phyloP scores from a whole-genome alignment of 2,797 vertebrate species.

The Sebastiscus tertius region DNA sequence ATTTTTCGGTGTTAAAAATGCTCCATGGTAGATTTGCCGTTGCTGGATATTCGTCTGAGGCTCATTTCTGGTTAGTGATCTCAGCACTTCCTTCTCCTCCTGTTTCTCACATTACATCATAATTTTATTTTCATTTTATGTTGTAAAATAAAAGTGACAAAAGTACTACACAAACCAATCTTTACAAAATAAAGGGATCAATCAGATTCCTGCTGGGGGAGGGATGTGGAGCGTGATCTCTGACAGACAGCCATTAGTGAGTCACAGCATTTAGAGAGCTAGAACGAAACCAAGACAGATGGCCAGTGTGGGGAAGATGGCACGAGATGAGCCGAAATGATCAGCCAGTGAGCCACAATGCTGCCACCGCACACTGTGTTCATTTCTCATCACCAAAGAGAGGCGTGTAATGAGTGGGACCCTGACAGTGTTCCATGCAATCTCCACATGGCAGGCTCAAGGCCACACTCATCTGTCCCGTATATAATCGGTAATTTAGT shows the following conservation, averaged over 20 bases:
- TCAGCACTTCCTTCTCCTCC: neutral
- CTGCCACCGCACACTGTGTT: slow-evolving; percentile 1
- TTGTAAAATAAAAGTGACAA: neutral
- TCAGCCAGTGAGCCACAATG: neutral
- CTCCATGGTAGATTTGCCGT: neutral
- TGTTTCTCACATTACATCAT: neutral
- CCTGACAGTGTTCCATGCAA: neutral
- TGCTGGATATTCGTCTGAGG: neutral
- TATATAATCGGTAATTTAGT: slow-evolving; percentile 7
- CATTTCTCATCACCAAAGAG: slow-evolving; percentile 25
- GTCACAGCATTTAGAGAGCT: neutral
- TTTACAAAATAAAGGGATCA: neutral
- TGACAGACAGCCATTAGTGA: slow-evolving; percentile 15
- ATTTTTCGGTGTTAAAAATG: no score
- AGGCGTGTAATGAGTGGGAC: neutral
- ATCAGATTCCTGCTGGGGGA: neutral
- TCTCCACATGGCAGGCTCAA: neutral
- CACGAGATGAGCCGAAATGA: neutral
- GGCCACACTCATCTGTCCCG: neutral
- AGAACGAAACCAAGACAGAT: slow-evolving; percentile 30
- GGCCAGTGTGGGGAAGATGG: neutral
- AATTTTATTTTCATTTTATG: neutral
- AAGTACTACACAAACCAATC: neutral
- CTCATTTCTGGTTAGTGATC: neutral
- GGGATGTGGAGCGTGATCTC: neutral